Percentiles rank a stretch among this genome's conserved stretches.
These are phyloP conservation scores for Folsomia manolachei DNA, from an alignment of 2,888 invertebrate genomes.

Conservation along the genomic window DNA sequence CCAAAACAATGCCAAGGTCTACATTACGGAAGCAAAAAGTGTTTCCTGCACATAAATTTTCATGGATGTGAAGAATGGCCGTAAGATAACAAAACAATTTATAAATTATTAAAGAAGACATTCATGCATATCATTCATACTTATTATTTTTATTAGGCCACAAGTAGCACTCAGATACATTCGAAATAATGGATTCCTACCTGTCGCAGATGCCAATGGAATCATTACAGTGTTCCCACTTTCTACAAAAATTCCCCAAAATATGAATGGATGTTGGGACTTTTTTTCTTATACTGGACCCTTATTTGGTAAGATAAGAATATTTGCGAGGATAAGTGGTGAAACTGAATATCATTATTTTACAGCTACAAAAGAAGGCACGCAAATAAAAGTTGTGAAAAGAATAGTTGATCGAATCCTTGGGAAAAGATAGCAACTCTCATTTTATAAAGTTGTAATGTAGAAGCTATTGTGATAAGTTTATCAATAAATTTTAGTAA, in stretches of 20 bases:
- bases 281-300: slow-evolving; percentile 43
- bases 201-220: slow-evolving; percentile 38
- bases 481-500: too few species aligned
- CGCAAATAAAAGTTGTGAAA: slow-evolving; percentile 38
- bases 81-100: slow-evolving; percentile 26
- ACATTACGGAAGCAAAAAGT: slow-evolving; percentile 9
- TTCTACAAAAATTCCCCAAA: slow-evolving; percentile 35
- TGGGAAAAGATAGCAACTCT: slow-evolving; percentile 6
- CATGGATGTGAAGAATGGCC: slow-evolving; percentile 49
- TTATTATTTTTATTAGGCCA: slow-evolving; percentile 23
- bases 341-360: neutral
- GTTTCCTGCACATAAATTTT: slow-evolving; percentile 45
- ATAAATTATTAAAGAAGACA: too few species aligned
- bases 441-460: too few species aligned
- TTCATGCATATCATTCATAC: too few species aligned
- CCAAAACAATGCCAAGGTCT: slow-evolving; percentile 32
- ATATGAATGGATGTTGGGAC: slow-evolving; percentile 45
- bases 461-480: too few species aligned
- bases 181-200: slow-evolving; percentile 40
- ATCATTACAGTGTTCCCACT: slow-evolving; percentile 45
- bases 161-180: slow-evolving; percentile 37
- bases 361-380: slow-evolving; percentile 40
- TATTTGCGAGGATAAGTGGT: too few species aligned
- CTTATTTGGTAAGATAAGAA: slow-evolving; percentile 39
- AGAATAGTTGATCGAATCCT: slow-evolving; percentile 31